Evolutionary conservation across 1,140 invertebrate genomes (phyloP), one percentile per base, ranked within the genome.

Genomic region (Bombus picipes): DNA sequence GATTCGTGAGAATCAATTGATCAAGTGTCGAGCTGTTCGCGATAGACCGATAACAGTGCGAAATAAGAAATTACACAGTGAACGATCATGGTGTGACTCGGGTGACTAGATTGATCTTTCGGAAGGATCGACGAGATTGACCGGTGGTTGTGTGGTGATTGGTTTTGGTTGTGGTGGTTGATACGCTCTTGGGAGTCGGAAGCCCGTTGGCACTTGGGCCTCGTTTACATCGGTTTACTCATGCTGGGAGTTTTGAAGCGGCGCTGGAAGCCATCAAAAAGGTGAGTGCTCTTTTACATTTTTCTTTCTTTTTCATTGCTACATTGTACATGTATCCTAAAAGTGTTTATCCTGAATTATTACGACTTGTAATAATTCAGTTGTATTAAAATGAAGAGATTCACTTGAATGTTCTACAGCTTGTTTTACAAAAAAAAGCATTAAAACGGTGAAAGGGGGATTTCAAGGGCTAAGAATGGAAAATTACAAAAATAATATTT

Each of bases 241-340:
- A 94, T 94, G 94, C 90, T 94, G 85, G 94, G 94, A 87, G 93
- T 94, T 71, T 89, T 94, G 37, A 94, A 94, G 88, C 93, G 94
- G 88, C 94, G 94, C 87, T 94, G 94, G 94, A 94, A 94, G 91
- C 94, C 94, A 85, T 94, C 93, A 65, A 94, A 94, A 92, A 88
- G 94, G 94, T 94, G 62, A 92, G 87, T 41, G 12, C 37, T 22
- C 15, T n/a, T 76, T 3, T 9, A 22, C 3, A 18, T 18, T 6
- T 25, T 68, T 37, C 43, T 28, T 47, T 57, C n/a, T 81, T 10
- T 25, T 32, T 34, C 9, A 43, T 3, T n/a, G 18, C 43, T 53
- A 53, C 18, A 22, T 53, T 18, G 5, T 53, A 22, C 47, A 22
- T 22, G 47, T 53, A 53, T 22, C 18, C 47, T 22, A 53, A 53